Base-by-base conservation (phyloP, 2,797 vertebrate genomes). In the Labroides dimidiatus region DNA sequence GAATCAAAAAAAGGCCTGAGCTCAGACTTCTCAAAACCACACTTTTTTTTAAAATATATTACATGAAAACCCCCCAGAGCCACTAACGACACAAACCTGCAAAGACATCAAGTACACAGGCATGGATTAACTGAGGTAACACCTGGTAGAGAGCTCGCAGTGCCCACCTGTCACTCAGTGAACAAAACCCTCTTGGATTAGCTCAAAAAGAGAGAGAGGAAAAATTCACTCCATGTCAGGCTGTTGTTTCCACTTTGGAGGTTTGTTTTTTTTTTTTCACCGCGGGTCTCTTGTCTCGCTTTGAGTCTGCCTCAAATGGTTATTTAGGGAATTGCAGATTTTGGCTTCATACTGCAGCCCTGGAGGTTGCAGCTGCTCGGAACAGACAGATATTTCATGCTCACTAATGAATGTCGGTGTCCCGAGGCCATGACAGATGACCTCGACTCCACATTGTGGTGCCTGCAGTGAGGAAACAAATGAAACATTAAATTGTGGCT, bases 391-490 rank as follows among this genome's bases (percentile, higher is more conserved):
- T 43, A 11, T n/a, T 17, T 23, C 27, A 42, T 4, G 23, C 39
- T 43, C 24, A 53, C 52, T 78, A 39, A 27, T 47, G 48, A 39
- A 69, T 44, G 24, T 23, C n/a, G n/a, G 27, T 15, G 41, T 59
- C 21, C 24, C 24, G 1, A 27, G 13, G 42, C 56, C 16, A 15
- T 23, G 65, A 43, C 11, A 39, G 42, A 55, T 33, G 6, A 24
- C 43, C 19, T 61, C 11, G 0, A 24, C 36, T 41, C 30, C 52
- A 51, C 65, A 68, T 62, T 48, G 54, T 16, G 60, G 61, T 20
- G 64, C 42, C 20, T 50, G 48, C 30, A 42, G 23, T 24, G 47
- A 61, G 19, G 23, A 75, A 64, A 72, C 52, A 52, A 58, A 79
- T 51, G 20, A 69, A 69, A 57, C 44, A 27, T 63, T 24, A n/a